phyloP scores from a whole-genome alignment of 1,140 invertebrate species.

The Ridgeia piscesae region DNA sequence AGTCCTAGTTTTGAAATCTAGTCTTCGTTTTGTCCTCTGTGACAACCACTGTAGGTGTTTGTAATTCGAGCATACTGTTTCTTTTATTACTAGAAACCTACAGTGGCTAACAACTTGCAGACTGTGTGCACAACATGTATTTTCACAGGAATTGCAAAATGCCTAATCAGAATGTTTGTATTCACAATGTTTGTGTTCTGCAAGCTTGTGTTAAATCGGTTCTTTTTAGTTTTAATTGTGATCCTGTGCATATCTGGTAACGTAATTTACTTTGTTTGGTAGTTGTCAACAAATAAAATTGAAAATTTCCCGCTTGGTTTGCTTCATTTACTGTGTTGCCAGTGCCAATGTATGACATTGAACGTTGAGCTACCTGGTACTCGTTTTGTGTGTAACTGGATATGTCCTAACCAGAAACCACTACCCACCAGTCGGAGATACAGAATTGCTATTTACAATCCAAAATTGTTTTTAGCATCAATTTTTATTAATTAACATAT shows the following conservation, averaged over 20 bases:
- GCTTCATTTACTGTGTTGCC: background rate
- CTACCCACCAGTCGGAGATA: no score
- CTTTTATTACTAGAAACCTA: background rate
- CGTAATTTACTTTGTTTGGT: slow-evolving; percentile 1
- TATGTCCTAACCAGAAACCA: no score
- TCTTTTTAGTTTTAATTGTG: background rate
- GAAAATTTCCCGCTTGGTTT: background rate
- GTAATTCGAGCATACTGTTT: background rate
- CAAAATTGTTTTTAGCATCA: no score
- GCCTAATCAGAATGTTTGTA: background rate
- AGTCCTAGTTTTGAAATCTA: background rate
- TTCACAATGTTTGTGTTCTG: background rate
- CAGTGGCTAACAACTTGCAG: background rate
- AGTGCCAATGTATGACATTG: background rate
- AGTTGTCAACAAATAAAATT: slow-evolving; percentile 2
- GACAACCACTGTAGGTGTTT: background rate
- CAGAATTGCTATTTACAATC: no score
- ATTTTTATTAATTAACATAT: no score
- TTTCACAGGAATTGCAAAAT: background rate
- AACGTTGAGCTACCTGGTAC: no score
- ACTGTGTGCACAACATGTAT: background rate
- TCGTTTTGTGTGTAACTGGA: no score
- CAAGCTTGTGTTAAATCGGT: background rate
- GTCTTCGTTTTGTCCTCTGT: background rate
- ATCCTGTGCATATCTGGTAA: background rate